Evolutionary conservation across 2,113 vertebrate genomes (phyloP).

Genomic region (Diphyllodes magnificus): DNA sequence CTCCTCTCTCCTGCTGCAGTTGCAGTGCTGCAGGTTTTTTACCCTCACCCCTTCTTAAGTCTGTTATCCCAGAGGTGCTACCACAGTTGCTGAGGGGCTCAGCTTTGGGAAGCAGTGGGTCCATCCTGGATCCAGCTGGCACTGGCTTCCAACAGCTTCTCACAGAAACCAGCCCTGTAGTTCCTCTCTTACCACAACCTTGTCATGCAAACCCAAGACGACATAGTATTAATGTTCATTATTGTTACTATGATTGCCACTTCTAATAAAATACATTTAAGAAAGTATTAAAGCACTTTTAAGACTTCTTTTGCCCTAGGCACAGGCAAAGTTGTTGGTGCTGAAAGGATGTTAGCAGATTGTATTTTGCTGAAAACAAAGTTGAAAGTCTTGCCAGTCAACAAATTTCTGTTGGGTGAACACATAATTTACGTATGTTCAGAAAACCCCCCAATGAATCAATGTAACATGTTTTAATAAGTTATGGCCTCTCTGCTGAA

Average conservation of each 20-base stretch:
- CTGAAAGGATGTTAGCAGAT: background rate
- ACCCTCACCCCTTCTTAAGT: background rate
- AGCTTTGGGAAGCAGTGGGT: background rate
- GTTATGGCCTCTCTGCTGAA: background rate
- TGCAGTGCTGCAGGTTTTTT: background rate
- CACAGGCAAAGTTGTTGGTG: background rate
- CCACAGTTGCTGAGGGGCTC: background rate
- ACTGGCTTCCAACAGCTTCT: background rate
- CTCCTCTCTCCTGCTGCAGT: background rate
- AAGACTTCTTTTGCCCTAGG: background rate
- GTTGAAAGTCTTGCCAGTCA: background rate
- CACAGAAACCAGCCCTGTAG: background rate
- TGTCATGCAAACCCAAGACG: background rate
- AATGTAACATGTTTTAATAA: background rate
- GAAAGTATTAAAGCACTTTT: background rate
- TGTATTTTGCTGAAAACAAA: background rate
- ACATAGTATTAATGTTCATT: background rate
- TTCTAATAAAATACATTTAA: background rate
- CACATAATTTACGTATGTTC: background rate
- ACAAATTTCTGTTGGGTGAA: background rate
- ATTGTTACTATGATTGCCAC: background rate
- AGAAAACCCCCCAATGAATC: accelerated
- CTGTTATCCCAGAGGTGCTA: background rate
- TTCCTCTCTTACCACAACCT: background rate
- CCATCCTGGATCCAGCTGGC: background rate